phyloP scores from a whole-genome alignment of 2,888 invertebrate genomes.

The Drosophila planitibia region DNA sequence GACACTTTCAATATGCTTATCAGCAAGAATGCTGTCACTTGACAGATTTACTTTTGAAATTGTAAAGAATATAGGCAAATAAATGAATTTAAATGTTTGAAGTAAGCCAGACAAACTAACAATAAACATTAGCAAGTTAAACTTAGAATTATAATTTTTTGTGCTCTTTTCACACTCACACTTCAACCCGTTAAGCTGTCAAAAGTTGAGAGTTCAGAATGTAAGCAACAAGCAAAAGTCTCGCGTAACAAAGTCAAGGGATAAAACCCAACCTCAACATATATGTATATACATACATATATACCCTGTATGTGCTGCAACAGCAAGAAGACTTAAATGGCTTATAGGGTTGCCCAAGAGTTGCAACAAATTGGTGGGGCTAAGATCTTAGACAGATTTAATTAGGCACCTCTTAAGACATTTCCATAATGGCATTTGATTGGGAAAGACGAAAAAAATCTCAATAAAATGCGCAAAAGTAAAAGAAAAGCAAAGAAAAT shows the following conservation, averaged over 20 bases:
- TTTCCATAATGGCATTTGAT: not conserved
- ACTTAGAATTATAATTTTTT: not conserved
- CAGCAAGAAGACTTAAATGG: conserved; percentile 44
- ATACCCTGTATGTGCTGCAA: not conserved
- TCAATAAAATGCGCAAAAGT: not conserved
- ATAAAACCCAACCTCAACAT: conserved; percentile 12
- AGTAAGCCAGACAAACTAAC: not conserved
- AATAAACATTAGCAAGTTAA: no score
- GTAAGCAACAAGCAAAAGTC: conserved; percentile 16
- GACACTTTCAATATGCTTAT: conserved; percentile 43
- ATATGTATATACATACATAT: not conserved
- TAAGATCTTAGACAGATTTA: conserved; percentile 8
- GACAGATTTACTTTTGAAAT: not conserved
- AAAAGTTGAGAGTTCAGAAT: conserved; percentile 34
- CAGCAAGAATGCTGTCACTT: conserved; percentile 39
- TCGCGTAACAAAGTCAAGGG: conserved; percentile 30
- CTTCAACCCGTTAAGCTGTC: conserved; percentile 12
- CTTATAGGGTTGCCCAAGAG: conserved; percentile 50
- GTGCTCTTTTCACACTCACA: not conserved
- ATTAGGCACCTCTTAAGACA: not conserved
- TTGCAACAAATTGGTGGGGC: conserved; percentile 5
- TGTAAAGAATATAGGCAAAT: not conserved
- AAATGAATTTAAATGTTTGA: not conserved
- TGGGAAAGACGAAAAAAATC: not conserved
- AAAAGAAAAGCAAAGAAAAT: not conserved